phyloP scores from a whole-genome alignment of 1,140 invertebrate genomes.

The Acromyrmex charruanus region DNA sequence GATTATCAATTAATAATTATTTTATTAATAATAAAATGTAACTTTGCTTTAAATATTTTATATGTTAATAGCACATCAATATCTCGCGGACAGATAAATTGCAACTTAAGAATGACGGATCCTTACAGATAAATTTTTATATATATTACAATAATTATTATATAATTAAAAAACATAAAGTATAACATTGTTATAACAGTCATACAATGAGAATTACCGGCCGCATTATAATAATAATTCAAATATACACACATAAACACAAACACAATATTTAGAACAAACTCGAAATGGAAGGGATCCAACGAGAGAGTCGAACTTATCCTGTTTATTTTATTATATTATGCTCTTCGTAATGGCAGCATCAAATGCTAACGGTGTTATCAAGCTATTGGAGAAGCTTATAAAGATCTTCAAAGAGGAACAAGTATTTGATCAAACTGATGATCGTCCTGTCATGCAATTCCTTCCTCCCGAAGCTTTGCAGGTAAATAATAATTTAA shows the following conservation, averaged over 20 bases:
- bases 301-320: not conserved
- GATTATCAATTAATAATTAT: too few relatives aligned
- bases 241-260: too few relatives aligned
- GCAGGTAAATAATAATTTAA: slow-evolving; percentile 74
- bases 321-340: not conserved
- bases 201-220: too few relatives aligned
- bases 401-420: slow-evolving; percentile 79
- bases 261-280: not conserved
- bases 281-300: slow-evolving; percentile 13
- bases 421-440: slow-evolving; percentile 76
- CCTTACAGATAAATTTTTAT: too few relatives aligned
- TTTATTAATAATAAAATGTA: too few relatives aligned
- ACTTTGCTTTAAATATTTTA: too few relatives aligned
- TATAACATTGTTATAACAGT: not conserved
- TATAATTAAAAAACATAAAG: too few relatives aligned
- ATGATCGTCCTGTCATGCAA: slow-evolving; percentile 74
- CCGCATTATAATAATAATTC: too few relatives aligned
- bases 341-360: not conserved
- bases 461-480: slow-evolving; percentile 81
- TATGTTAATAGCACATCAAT: too few relatives aligned
- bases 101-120: too few relatives aligned
- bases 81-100: too few relatives aligned
- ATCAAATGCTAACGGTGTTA: not conserved
- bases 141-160: too few relatives aligned
- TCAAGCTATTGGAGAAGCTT: slow-evolving; percentile 73